Evolutionary conservation across 2,888 invertebrate species (phyloP).

Genomic region (Cephonodes hylas): DNA sequence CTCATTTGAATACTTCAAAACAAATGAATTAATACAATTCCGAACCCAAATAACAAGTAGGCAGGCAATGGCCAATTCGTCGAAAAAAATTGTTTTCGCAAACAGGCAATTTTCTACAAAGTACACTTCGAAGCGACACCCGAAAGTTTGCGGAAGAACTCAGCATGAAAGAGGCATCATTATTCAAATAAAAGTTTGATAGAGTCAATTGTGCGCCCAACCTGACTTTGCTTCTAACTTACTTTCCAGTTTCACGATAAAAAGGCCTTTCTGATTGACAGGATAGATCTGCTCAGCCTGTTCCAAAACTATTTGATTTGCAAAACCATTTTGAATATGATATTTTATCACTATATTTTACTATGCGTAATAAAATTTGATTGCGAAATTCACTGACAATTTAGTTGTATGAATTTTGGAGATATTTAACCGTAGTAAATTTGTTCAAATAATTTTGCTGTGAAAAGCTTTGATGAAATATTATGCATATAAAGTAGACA

Average conservation of each 20-base stretch:
- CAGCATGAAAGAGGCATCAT: slow-evolving; percentile 29
- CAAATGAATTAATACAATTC: not conserved
- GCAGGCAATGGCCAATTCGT: not conserved
- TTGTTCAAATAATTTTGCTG: no score
- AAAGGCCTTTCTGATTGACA: slow-evolving; percentile 37
- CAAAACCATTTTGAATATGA: not conserved
- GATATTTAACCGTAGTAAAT: no score
- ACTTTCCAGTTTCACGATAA: slow-evolving; percentile 21
- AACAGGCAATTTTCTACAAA: slow-evolving; percentile 2
- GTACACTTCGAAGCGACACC: slow-evolving; percentile 6
- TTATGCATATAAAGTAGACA: no score
- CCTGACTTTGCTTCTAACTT: slow-evolving; percentile 30
- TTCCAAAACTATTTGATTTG: not conserved
- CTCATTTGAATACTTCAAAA: not conserved
- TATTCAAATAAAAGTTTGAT: slow-evolving; percentile 42
- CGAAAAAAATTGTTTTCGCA: not conserved
- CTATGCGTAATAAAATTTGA: not conserved
- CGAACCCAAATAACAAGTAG: not conserved
- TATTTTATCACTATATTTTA: not conserved
- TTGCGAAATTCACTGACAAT: not conserved
- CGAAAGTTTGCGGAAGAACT: slow-evolving; percentile 26
- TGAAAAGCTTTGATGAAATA: no score
- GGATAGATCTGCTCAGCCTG: slow-evolving; percentile 23
- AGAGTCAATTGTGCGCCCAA: slow-evolving; percentile 35
- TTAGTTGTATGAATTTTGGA: not conserved